phyloP scores from a whole-genome alignment of 2,113 vertebrate genomes.

The Albula goreensis region DNA sequence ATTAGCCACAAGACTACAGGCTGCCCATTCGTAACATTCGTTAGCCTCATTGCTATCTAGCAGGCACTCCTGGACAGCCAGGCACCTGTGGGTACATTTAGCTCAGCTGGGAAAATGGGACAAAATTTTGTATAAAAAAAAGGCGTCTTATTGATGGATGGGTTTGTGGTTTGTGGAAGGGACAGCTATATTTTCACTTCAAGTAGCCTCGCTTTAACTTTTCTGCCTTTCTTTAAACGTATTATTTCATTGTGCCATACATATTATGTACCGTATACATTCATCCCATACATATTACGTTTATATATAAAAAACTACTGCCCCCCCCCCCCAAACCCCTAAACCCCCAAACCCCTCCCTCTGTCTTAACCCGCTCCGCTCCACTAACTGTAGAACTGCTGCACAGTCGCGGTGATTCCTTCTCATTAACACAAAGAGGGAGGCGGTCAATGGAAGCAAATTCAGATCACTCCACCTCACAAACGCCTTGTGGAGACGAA shows the following conservation, averaged over 20 bases:
- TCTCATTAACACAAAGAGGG: neutral
- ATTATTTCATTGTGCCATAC: too few relatives aligned
- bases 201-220: too few relatives aligned
- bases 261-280: too few relatives aligned
- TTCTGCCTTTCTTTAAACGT: too few relatives aligned
- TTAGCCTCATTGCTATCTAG: too few relatives aligned
- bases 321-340: neutral
- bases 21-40: too few relatives aligned
- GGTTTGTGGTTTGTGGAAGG: slow-evolving; percentile 25
- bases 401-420: neutral
- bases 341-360: slow-evolving; percentile 25
- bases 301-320: too few relatives aligned
- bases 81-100: neutral
- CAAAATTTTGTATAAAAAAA: neutral
- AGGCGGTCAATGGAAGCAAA: neutral
- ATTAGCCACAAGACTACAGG: too few relatives aligned
- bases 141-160: neutral
- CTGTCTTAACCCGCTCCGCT: neutral
- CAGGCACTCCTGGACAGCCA: neutral
- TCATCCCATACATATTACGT: too few relatives aligned
- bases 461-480: neutral
- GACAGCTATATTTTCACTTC: slow-evolving; percentile 10
- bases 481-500: neutral
- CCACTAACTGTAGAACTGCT: neutral
- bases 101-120: neutral